These are phyloP conservation scores for Pica pica DNA, from an alignment of 2,113 vertebrate genomes.

Conservation along the genomic window DNA sequence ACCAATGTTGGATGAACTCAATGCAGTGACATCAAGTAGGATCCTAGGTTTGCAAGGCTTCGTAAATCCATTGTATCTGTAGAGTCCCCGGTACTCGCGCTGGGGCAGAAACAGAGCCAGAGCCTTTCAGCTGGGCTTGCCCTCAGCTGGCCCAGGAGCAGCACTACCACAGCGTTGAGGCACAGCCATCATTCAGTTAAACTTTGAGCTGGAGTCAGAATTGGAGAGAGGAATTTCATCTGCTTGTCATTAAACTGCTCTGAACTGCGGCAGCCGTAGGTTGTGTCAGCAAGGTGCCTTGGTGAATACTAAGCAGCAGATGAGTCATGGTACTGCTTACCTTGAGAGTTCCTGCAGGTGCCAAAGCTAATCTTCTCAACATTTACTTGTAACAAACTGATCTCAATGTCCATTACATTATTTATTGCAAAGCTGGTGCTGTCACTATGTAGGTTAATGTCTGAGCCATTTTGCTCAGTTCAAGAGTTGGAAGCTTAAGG, in stretches of 20 bases:
- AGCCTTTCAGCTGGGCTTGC: not conserved
- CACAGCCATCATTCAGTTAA: rapidly evolving
- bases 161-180: not conserved
- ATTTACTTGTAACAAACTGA: not conserved
- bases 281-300: not conserved
- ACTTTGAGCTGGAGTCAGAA: not conserved
- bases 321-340: not conserved
- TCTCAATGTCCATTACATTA: not conserved
- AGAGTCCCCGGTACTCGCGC: rapidly evolving
- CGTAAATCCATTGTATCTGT: not conserved
- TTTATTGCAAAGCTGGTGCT: not conserved
- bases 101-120: not conserved
- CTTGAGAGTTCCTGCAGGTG: not conserved
- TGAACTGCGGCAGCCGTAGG: rapidly evolving
- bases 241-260: not conserved
- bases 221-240: not conserved
- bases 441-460: not conserved
- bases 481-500: not conserved
- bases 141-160: not conserved
- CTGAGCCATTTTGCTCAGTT: not conserved
- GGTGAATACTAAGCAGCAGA: not conserved
- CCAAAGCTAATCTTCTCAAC: not conserved
- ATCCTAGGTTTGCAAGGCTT: not conserved
- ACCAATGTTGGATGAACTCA: not conserved
- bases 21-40: not conserved